Percentiles rank a stretch among this genome's conserved stretches.
These are phyloP conservation scores for Dromas ardeola DNA, from an alignment of 2,113 vertebrate genomes.

Conservation along the genomic window DNA sequence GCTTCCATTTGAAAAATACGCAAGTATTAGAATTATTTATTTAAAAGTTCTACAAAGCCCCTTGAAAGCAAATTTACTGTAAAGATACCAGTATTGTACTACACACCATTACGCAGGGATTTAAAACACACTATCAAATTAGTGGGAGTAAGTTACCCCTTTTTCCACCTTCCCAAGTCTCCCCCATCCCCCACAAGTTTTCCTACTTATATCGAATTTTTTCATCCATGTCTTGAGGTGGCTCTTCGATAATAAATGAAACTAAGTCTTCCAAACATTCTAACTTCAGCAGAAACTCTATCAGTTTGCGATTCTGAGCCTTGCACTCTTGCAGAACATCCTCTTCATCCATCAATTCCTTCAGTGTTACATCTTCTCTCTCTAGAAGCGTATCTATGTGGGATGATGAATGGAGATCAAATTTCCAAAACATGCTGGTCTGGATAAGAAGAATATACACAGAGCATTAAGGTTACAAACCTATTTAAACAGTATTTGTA, in stretches of 20 bases:
- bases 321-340: constrained; percentile 98
- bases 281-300: constrained; percentile 93
- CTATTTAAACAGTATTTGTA: background rate
- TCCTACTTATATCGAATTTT: constrained; percentile 97
- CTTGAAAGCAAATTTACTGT: background rate
- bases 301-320: constrained; percentile 97
- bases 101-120: background rate
- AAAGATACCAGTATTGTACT: background rate
- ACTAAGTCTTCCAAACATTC: constrained; percentile 97
- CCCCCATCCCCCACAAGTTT: background rate
- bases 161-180: background rate
- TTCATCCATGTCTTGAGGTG: constrained; percentile 92
- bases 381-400: constrained; percentile 98
- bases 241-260: constrained; percentile 95
- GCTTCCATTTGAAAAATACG: background rate
- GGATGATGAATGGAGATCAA: constrained; percentile 98
- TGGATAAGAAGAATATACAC: constrained; percentile 61
- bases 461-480: background rate
- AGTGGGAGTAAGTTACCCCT: background rate
- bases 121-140: background rate
- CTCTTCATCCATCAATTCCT: constrained; percentile 97
- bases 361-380: constrained; percentile 96
- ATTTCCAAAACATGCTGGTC: constrained; percentile 99
- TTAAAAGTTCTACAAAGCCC: background rate
- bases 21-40: background rate